A percentile compares a stretch with the other conserved stretches of the same genome.
phyloP scores from a whole-genome alignment of 2,797 vertebrate species.

The Phoxinus dragarum region DNA sequence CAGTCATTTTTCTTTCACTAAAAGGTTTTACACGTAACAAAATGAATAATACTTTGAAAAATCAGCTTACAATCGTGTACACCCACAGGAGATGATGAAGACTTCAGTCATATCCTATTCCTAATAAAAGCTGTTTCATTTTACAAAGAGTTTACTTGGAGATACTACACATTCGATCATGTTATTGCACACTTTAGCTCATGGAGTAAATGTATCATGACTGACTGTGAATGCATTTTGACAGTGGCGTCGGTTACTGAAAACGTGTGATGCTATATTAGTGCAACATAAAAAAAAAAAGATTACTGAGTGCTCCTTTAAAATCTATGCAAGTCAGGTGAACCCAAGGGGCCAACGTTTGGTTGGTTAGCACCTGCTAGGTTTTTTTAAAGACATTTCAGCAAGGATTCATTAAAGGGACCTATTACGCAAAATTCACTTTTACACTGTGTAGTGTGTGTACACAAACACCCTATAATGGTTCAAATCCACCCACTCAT shows the following conservation, averaged over 20 bases:
- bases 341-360: too few relatives aligned
- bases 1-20: conserved; percentile 6
- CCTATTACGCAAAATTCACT: too few relatives aligned
- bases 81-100: neutral
- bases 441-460: too few relatives aligned
- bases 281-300: too few relatives aligned
- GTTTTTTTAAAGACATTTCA: too few relatives aligned
- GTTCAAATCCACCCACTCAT: too few relatives aligned
- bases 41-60: neutral
- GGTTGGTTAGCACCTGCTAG: too few relatives aligned
- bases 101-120: neutral
- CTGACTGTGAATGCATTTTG: neutral
- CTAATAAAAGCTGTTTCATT: neutral
- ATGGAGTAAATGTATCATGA: neutral
- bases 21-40: neutral
- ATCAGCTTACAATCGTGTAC: neutral
- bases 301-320: too few relatives aligned
- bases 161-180: neutral
- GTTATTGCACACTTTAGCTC: neutral
- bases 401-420: too few relatives aligned
- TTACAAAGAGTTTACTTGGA: neutral
- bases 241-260: neutral
- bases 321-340: too few relatives aligned
- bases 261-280: neutral
- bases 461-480: too few relatives aligned